Evolutionary conservation across 2,797 vertebrate genomes (phyloP), one percentile per base, ranked within the genome.

Genomic region (Spinibarbus caldwelli): DNA sequence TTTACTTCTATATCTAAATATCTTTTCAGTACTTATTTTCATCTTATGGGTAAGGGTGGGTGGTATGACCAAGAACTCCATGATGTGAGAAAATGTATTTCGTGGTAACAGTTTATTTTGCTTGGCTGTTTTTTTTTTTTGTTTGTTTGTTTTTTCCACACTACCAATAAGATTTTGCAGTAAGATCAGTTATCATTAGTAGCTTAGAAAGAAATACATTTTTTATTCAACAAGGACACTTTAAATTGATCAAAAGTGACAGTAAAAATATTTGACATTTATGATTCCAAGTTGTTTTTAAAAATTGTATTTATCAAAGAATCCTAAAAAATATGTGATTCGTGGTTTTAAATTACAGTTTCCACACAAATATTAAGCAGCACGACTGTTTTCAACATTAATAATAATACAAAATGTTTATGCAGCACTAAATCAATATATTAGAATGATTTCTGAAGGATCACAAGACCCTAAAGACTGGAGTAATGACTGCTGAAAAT

Each of bases 1-100:
- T 72, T 52, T 49, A 78, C 45, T 76, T 80, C 41, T 64, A 5
- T 43, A 45, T 72, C 75, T 80, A 54, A 80, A 76, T 87, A 62
- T 86, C 36, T 77, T 84, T 31, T 34, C 7, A 64, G 62, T 29
- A 19, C 15, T 14, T 31, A 14, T 59, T 59, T 59, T 26, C 4
- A 14, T 59, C n/a, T 12, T 38, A 75, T 4, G 41, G 41, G 70
- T 72, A 72, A 6, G 19, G 10, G 21, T 75, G 1, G 47, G 47
- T 2, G 1, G 6, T 54, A 36, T 76, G 49, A 54, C 31, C 47
- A 7, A 76, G 23, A 54, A 36, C 49, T 36, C 31, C 2, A 9
- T 26, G 26, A 9, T 34, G 49, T 36, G 21, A 54, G 31, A 36
- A 8, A 36, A 54, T 76, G 23, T 52, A 54, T 36, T 76, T 54